Percentiles rank a stretch among this genome's conserved stretches.
These are phyloP conservation scores for Tricholaema leucomelas DNA, from an alignment of 2,113 vertebrate genomes.

Conservation along the genomic window DNA sequence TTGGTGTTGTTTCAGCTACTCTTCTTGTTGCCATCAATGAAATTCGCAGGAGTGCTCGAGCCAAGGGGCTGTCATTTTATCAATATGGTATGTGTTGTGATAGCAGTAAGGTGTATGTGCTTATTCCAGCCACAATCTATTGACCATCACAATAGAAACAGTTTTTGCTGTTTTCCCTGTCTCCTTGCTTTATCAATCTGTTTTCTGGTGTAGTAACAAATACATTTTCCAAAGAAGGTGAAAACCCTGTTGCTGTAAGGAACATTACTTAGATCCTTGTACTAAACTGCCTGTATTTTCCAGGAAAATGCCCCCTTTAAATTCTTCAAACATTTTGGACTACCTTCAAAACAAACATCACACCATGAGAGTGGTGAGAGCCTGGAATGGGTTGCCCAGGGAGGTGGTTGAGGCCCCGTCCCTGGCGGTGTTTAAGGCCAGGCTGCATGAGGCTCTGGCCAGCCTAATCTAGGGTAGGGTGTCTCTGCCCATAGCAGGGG, in stretches of 20 bases:
- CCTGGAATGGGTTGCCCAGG: too few relatives aligned
- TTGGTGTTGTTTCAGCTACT: slow-evolving; percentile 84
- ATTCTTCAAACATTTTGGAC: background rate
- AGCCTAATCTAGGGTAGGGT: too few relatives aligned
- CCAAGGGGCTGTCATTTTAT: slow-evolving; percentile 88
- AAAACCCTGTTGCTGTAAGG: slow-evolving; percentile 1
- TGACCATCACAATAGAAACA: background rate
- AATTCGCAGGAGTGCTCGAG: slow-evolving; percentile 88
- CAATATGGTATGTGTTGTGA: slow-evolving; percentile 87
- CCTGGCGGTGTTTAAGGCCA: too few relatives aligned
- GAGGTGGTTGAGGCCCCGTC: too few relatives aligned
- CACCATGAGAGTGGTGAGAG: too few relatives aligned
- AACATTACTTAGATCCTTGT: background rate
- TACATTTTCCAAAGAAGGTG: background rate
- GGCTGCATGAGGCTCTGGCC: too few relatives aligned
- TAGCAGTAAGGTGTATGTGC: slow-evolving; percentile 84
- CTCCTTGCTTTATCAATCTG: background rate
- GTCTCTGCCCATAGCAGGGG: too few relatives aligned
- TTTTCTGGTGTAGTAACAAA: background rate
- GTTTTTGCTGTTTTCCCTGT: background rate
- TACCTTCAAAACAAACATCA: too few relatives aligned
- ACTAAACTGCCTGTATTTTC: background rate
- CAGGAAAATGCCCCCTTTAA: background rate
- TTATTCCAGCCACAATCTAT: background rate
- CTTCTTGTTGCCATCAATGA: slow-evolving; percentile 96